Evolutionary conservation across 92 coral and sea anemone species (phyloP).

Genomic region (Micromussa lordhowensis): DNA sequence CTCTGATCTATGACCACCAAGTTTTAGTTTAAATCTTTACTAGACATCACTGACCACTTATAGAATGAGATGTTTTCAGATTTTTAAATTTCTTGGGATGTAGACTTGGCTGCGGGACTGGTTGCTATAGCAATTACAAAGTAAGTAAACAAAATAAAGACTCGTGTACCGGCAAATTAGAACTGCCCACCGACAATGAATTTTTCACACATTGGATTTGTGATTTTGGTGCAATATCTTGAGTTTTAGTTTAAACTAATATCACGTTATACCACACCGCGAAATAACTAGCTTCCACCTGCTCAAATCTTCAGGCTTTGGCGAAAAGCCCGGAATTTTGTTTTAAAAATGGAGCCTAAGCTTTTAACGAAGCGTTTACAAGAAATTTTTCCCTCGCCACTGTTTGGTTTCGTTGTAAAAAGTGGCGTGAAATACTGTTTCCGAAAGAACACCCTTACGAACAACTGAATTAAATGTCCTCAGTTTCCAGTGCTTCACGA

Average conservation of each 20-base stretch:
- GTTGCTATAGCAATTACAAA: constrained; percentile 25
- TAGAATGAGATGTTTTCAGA: not conserved
- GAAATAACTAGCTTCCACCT: not conserved
- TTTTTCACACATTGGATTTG: not conserved
- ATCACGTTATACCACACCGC: not conserved
- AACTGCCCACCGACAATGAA: not conserved
- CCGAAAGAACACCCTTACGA: not conserved
- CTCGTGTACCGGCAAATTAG: not conserved
- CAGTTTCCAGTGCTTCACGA: not conserved
- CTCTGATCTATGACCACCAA: not conserved
- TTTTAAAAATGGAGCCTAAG: not conserved
- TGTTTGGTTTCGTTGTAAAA: not conserved
- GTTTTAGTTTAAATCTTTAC: not conserved
- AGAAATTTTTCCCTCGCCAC: not conserved
- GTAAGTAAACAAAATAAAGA: constrained; percentile 4
- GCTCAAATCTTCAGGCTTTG: not conserved
- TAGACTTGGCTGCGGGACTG: not conserved
- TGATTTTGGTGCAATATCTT: not conserved
- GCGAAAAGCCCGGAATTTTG: not conserved
- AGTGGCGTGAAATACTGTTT: not conserved
- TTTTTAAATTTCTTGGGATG: not conserved
- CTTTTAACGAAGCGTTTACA: not conserved
- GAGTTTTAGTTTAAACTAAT: not conserved
- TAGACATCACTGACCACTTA: not conserved
- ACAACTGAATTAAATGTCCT: not conserved